phyloP scores from a whole-genome alignment of 2,797 vertebrate species.

The Rhinoraja longicauda region DNA sequence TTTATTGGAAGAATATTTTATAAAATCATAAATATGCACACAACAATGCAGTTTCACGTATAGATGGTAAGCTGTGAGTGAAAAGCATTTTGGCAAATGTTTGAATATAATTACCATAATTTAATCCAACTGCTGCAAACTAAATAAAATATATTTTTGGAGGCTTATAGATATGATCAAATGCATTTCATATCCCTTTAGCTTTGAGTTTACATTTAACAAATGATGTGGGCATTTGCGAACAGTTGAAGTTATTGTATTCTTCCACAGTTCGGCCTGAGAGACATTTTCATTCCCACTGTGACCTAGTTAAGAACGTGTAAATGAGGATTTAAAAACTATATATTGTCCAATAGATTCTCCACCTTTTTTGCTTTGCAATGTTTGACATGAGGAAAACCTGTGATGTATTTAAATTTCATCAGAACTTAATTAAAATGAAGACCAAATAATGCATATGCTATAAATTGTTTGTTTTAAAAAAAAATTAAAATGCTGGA shows the following conservation, averaged over 20 bases:
- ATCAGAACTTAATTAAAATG: background rate
- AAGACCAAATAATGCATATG: too few species aligned
- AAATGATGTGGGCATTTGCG: too few species aligned
- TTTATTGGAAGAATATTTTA: background rate
- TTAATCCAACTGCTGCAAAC: background rate
- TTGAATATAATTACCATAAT: constrained; percentile 1
- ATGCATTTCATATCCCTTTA: too few species aligned
- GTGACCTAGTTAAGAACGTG: background rate
- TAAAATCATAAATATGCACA: background rate
- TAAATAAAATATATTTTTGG: background rate
- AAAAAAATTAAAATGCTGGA: too few species aligned
- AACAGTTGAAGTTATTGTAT: too few species aligned
- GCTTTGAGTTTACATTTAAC: too few species aligned
- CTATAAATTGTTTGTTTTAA: too few species aligned
- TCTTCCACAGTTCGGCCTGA: too few species aligned
- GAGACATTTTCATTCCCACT: too few species aligned
- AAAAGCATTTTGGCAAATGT: background rate
- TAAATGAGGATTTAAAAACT: background rate
- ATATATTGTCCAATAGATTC: background rate
- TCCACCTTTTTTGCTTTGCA: background rate
- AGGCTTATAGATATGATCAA: background rate
- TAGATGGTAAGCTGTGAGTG: background rate
- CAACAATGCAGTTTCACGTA: background rate
- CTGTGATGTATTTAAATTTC: background rate
- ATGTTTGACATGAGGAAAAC: background rate